Percentiles rank a stretch among this genome's conserved stretches.
Conservation (phyloP, 2,113 vertebrate species). For the Engraulis encrasicolus region DNA sequence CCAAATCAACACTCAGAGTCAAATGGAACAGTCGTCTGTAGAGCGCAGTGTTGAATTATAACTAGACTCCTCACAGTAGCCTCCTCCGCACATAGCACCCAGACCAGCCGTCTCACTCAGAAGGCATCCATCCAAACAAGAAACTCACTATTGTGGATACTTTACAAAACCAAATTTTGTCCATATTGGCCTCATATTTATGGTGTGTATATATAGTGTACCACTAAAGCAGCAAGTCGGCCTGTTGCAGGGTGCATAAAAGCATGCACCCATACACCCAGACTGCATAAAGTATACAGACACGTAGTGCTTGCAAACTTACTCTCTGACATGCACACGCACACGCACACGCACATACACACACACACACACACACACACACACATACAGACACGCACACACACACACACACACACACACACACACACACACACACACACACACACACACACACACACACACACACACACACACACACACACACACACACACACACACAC, state of each 20-base stretch:
- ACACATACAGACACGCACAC: neutral
- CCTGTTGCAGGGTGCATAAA: no score
- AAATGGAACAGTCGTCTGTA: no score
- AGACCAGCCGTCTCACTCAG: neutral
- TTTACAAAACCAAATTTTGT: neutral
- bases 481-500: neutral
- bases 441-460: neutral
- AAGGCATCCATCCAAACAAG: slow-evolving; percentile 1
- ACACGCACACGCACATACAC: no score
- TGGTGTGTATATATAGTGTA: neutral
- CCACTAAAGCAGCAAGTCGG: neutral
- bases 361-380: neutral
- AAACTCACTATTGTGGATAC: neutral
- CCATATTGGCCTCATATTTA: neutral
- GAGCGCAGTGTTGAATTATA: no score
- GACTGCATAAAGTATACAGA: no score
- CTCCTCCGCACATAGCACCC: slow-evolving; percentile 37
- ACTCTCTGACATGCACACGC: no score
- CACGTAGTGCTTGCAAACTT: no score
- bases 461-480: neutral
- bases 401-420: neutral
- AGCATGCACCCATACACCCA: no score
- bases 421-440: neutral
- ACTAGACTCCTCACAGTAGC: slow-evolving; percentile 48
- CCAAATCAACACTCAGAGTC: no score